phyloP scores from a whole-genome alignment of 2,113 vertebrate species.

The Oncorhynchus clarkii region DNA sequence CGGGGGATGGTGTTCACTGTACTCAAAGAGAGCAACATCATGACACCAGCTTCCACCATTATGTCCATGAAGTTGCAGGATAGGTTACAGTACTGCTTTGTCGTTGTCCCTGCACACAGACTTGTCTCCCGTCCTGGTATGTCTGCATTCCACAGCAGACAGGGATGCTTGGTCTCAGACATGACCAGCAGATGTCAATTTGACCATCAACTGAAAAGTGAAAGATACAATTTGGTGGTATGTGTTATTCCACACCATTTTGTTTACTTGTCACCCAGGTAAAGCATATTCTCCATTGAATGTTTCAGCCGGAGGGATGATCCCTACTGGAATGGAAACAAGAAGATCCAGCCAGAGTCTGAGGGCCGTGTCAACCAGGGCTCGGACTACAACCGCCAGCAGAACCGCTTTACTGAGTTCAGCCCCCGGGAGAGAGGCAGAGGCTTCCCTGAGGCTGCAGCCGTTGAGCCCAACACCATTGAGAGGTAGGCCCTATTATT shows the following conservation, averaged over 20 bases:
- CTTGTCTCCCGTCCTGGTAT: neutral
- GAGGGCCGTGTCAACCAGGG: conserved; percentile 86
- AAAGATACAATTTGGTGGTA: too few species aligned
- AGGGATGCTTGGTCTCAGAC: neutral
- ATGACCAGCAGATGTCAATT: too few species aligned
- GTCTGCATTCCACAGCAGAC: neutral
- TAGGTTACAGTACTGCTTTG: neutral
- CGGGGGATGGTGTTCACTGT: too few species aligned
- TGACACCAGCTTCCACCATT: too few species aligned
- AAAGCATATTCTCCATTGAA: neutral
- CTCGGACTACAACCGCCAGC: conserved; percentile 87
- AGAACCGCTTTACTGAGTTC: conserved; percentile 90
- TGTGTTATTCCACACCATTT: neutral
- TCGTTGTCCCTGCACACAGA: neutral
- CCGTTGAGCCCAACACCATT: conserved; percentile 80
- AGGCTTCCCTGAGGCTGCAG: conserved; percentile 79
- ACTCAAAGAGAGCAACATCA: too few species aligned
- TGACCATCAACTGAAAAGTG: too few species aligned
- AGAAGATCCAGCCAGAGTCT: conserved; percentile 86
- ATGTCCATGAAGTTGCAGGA: neutral
- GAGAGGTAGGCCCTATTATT: conserved; percentile 78
- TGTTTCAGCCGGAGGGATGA: conserved; percentile 82
- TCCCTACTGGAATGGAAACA: conserved; percentile 89
- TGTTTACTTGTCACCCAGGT: neutral
- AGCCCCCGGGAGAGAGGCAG: conserved; percentile 82